Conservation (phyloP, 2,797 vertebrate species). For the Siniperca undulata region DNA sequence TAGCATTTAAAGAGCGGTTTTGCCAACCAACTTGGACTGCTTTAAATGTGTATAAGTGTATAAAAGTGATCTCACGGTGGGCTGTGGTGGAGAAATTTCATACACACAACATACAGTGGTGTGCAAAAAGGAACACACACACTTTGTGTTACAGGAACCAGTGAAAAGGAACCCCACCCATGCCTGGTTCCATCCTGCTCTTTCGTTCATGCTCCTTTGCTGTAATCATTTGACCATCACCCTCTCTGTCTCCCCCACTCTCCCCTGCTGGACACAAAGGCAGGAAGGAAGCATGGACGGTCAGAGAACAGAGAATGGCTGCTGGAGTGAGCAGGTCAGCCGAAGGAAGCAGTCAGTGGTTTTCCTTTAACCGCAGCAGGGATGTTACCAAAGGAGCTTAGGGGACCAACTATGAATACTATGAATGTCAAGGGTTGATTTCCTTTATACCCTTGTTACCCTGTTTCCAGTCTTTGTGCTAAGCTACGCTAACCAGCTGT, state of each 20-base stretch:
- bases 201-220: slow-evolving; percentile 65
- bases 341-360: slow-evolving; percentile 65
- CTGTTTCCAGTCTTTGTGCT: neutral
- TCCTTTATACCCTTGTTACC: neutral
- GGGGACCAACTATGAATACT: slow-evolving; percentile 17
- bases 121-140: slow-evolving; percentile 24
- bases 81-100: slow-evolving; percentile 6
- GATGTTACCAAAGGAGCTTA: slow-evolving; percentile 33
- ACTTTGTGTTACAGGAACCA: slow-evolving; percentile 56
- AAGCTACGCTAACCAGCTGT: neutral
- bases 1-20: slow-evolving; percentile 17
- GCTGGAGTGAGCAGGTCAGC: slow-evolving; percentile 58
- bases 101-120: slow-evolving; percentile 17
- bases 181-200: slow-evolving; percentile 68
- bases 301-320: slow-evolving; percentile 57
- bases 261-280: slow-evolving; percentile 78
- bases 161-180: slow-evolving; percentile 75
- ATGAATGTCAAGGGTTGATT: neutral
- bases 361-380: slow-evolving; percentile 65
- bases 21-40: neutral
- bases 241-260: slow-evolving; percentile 11
- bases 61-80: slow-evolving; percentile 38
- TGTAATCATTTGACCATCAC: slow-evolving; percentile 71
- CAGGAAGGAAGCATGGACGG: slow-evolving; percentile 80
- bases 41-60: neutral